Percentiles rank a stretch among this genome's conserved stretches.
phyloP scores from a whole-genome alignment of 2,888 invertebrate genomes.

The Caenorhabditis zanzibari region DNA sequence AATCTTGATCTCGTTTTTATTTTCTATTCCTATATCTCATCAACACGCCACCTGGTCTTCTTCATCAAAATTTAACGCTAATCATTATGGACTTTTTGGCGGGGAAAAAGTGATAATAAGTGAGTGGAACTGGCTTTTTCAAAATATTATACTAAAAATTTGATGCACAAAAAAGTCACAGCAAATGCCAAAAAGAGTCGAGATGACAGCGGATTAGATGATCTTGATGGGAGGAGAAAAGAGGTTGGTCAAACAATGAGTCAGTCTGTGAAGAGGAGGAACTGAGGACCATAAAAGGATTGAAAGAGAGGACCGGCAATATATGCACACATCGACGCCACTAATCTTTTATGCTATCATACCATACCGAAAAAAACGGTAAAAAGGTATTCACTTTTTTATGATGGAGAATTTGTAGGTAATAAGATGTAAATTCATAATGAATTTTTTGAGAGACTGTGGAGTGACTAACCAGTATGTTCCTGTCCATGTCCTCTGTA shows the following conservation, averaged over 20 bases:
- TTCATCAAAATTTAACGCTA: slow-evolving; percentile 52
- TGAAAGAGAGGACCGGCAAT: slow-evolving; percentile 28
- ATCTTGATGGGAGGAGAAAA: slow-evolving; percentile 18
- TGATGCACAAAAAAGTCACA: slow-evolving; percentile 10
- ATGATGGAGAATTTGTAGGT: not conserved
- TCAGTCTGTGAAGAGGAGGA: slow-evolving; percentile 48
- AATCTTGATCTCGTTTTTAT: slow-evolving; percentile 49
- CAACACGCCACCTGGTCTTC: slow-evolving; percentile 29
- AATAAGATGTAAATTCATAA: too few species aligned
- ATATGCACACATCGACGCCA: slow-evolving; percentile 44
- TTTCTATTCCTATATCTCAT: slow-evolving; percentile 8
- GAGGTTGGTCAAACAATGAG: slow-evolving; percentile 48
- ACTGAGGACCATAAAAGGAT: slow-evolving; percentile 56
- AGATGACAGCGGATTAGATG: slow-evolving; percentile 19
- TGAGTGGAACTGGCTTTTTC: slow-evolving; percentile 19
- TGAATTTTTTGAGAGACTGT: too few species aligned
- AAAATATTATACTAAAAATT: not conserved
- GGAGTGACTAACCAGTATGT: not conserved
- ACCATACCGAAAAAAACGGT: slow-evolving; percentile 19
- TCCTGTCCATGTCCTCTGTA: not conserved
- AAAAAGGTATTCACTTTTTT: slow-evolving; percentile 6
- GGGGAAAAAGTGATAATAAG: slow-evolving; percentile 54
- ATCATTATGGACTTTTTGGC: slow-evolving; percentile 55
- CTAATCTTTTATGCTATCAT: slow-evolving; percentile 61
- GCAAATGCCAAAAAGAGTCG: not conserved